Evolutionary conservation across 2,113 vertebrate species (phyloP).

Genomic region (Grammomys surdaster): DNA sequence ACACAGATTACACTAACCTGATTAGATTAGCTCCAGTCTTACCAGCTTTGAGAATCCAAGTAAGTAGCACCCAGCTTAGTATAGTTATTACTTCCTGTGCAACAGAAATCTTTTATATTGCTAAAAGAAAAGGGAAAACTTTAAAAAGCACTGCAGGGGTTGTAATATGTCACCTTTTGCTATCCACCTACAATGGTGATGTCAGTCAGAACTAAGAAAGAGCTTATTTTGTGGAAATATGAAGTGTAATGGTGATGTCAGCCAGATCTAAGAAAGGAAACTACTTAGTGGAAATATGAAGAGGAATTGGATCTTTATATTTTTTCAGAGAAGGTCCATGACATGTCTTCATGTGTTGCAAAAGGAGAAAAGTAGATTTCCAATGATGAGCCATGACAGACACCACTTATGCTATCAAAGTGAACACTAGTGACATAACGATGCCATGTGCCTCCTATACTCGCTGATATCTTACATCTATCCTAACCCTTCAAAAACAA

Average conservation of each 20-base stretch:
- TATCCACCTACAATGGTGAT: not conserved
- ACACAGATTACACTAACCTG: not conserved
- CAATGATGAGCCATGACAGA: not conserved
- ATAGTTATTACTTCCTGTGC: not conserved
- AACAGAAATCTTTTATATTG: conserved; percentile 43
- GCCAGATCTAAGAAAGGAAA: not conserved
- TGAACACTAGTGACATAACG: not conserved
- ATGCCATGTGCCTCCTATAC: not conserved
- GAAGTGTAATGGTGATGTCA: conserved; percentile 11
- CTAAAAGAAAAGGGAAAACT: not conserved
- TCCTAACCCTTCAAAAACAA: not conserved
- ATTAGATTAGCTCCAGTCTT: not conserved
- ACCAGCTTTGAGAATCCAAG: not conserved
- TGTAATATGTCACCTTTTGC: not conserved
- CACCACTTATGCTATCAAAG: not conserved
- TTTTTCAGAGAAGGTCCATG: not conserved
- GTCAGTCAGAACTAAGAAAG: conserved; percentile 12
- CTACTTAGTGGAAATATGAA: not conserved
- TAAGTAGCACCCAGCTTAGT: not conserved
- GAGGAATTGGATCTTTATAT: not conserved
- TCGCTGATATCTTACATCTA: not conserved
- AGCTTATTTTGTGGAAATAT: not conserved
- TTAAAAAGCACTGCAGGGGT: not conserved
- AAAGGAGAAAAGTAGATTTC: not conserved
- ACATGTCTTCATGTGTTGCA: conserved; percentile 18